These are phyloP conservation scores for Eupithecia inturbata DNA, from an alignment of 2,888 invertebrate species.

Conservation along the genomic window DNA sequence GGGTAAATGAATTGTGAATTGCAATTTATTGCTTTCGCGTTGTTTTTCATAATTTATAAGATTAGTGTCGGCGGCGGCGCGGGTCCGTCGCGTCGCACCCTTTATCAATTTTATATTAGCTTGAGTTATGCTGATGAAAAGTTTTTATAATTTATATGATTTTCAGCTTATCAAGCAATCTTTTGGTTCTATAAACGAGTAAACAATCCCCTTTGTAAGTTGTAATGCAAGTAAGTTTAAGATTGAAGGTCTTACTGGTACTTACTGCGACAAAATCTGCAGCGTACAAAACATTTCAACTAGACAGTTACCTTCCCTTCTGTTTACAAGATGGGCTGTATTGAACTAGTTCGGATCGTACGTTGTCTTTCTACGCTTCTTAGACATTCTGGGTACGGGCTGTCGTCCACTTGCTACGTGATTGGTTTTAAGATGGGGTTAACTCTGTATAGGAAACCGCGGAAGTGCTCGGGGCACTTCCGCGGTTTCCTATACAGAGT, in stretches of 20 bases:
- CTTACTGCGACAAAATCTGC: neutral
- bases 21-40: constrained; percentile 72
- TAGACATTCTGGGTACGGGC: constrained; percentile 60
- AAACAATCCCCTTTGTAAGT: neutral
- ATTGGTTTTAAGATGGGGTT: constrained; percentile 58
- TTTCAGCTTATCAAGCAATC: neutral
- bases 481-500: constrained; percentile 38
- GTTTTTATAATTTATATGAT: constrained; percentile 6
- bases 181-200: neutral
- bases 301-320: neutral
- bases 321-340: constrained; percentile 18
- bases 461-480: constrained; percentile 51
- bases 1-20: constrained; percentile 61
- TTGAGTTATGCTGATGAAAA: constrained; percentile 37
- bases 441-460: too few relatives aligned
- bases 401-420: constrained; percentile 68
- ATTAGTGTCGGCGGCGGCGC: constrained; percentile 51
- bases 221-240: neutral
- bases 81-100: constrained; percentile 27
- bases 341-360: constrained; percentile 28
- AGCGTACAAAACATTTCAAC: constrained; percentile 14
- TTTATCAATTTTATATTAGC: constrained; percentile 35
- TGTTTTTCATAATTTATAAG: constrained; percentile 77
- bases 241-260: neutral
- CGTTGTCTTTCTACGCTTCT: constrained; percentile 46